Base-by-base conservation (phyloP, 2,888 invertebrate genomes). In the Ormyrus rosae region DNA sequence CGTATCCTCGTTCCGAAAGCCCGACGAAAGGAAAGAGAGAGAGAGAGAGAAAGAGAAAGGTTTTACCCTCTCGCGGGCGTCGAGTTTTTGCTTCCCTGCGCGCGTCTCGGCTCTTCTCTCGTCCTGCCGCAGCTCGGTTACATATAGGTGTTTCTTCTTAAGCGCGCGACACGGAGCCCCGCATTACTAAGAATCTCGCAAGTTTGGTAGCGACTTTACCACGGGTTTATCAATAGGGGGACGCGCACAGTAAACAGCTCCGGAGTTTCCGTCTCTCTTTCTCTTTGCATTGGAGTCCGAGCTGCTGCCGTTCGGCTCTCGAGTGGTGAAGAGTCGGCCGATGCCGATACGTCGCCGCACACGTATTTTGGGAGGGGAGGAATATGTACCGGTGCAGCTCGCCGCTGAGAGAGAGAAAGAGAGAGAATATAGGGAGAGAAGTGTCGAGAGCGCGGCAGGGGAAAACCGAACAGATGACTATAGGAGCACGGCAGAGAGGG, bases 401-500 rank as follows among this genome's bases (percentile, higher is more conserved):
- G 34, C 4, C 34, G 34, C 34, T 34, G 34, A 4, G 34, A 4
- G 34, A 34, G 34, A 19, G 53, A 19, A 19, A 50, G 13, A 48
- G 55, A 58, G 71, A 34, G 34, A 34, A 34, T 34, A 34, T 34
- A 34, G 34, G 10, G 68, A 50, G 61, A 61, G 48, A 56, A 34
- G 10, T 50, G 34, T 4, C 58, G 78, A 58, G 63, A 50, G 19
- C 63, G 77, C 4, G 55, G 10, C 55, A 60, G 58, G 11, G 53
- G n/a, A 63, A 61, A 61, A 68, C 34, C 50, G 69, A 79, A 73
- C 73, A 79, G 69, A 79, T 74, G 79, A 73, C 63, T 63, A 53
- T 46, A 11, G 34, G 13, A 50, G 56, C 48, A 6, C 7, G 60
- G 45, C 68, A 74, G 79, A 50, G 83, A 84, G 85, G 82, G 76